Evolutionary conservation across 2,797 vertebrate species (phyloP).

Genomic region (Halcyon chelicuti): DNA sequence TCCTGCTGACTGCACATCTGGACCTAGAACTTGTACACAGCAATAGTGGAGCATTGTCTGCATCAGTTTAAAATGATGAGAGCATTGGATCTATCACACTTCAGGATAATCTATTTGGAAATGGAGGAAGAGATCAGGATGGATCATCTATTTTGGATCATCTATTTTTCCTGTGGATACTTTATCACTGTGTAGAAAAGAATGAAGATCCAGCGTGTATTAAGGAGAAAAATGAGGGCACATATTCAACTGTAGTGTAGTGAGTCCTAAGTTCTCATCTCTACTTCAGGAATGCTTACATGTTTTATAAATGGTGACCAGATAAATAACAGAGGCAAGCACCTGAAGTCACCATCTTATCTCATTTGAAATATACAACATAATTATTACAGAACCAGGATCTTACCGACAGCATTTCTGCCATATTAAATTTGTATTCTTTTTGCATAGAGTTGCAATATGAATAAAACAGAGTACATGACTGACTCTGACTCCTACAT

Average conservation of each 20-base stretch:
- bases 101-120: background rate
- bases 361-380: background rate
- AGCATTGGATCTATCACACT: background rate
- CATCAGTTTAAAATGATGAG: background rate
- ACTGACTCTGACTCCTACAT: background rate
- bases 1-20: background rate
- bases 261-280: accelerated
- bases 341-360: background rate
- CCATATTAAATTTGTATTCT: background rate
- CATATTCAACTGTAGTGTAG: background rate
- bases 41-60: background rate
- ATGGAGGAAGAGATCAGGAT: background rate
- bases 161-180: background rate
- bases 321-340: background rate
- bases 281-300: background rate
- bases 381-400: background rate
- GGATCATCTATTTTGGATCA: background rate
- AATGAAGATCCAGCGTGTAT: background rate
- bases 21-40: background rate
- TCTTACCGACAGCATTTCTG: background rate
- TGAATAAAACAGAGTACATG: background rate
- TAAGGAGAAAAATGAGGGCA: background rate
- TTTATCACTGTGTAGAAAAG: background rate
- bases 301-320: background rate
- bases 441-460: background rate